Evolutionary conservation across 2,888 invertebrate genomes (phyloP), one percentile per base, ranked within the genome.

Genomic region (Euphydryas editha): DNA sequence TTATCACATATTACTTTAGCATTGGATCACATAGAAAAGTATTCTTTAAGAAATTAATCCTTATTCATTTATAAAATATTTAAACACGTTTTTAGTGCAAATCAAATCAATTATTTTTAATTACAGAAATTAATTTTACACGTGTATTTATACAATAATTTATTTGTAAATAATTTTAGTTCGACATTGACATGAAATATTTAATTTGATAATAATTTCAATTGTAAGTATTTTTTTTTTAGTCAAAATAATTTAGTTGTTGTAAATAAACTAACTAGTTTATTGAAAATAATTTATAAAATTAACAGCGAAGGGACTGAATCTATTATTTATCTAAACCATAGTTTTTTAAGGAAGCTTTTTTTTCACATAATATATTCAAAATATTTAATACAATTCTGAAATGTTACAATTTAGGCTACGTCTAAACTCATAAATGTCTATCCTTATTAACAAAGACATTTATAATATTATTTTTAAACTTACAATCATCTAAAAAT

Each of bases 261-360:
- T 70, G 58, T 66, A 62, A 36, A 66, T 66, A 62, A 61, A 51
- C 17, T 17, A 11, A 54, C 62, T 62, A 58, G 65, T 63, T 68
- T 42, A 63, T 61, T 70, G 68, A 70, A 69, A 69, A 71, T 72
- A 69, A 72, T 78, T 81, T 79, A 78, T 79, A 76, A 77, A 78
- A 77, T 78, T 79, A 76, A 78, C 75, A 80, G 76, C 76, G 76
- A 82, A 76, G 79, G 81, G 81, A 85, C 82, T 86, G 83, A 85
- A 83, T 81, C 76, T 75, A 73, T 81, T 74, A 77, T 81, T 81
- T 79, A 77, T 77, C 74, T 77, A 71, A 74, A 63, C 76, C 73
- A 51, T 46, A 37, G 39, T 57, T 56, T 62, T 51, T 20, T 62
- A 44, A 57, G 51, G 17, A 56, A 36, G 13, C 15, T 49, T 21